Percentiles rank a stretch among this genome's conserved stretches.
Conservation (phyloP, 2,113 vertebrate genomes). For the Crocuta crocuta region DNA sequence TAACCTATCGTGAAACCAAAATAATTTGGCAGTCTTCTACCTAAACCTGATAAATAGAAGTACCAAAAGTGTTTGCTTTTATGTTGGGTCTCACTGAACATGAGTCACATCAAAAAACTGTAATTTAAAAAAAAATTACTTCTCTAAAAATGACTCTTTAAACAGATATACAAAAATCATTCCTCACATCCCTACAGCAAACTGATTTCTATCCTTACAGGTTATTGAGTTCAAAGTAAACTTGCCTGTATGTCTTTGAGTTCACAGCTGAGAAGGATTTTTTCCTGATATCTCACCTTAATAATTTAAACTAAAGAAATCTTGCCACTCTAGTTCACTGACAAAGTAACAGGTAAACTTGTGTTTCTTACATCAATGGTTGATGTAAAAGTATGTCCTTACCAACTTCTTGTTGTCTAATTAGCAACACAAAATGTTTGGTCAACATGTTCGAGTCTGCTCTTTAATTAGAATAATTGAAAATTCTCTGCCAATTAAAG, state of each 20-base stretch:
- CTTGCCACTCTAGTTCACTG: slow-evolving; percentile 50
- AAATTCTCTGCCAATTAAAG: slow-evolving; percentile 60
- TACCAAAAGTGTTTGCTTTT: slow-evolving; percentile 65
- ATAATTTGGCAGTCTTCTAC: slow-evolving; percentile 73
- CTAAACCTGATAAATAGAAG: slow-evolving; percentile 73
- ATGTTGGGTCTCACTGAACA: slow-evolving; percentile 48
- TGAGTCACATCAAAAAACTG: slow-evolving; percentile 31
- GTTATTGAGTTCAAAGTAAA: slow-evolving; percentile 27
- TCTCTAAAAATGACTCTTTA: slow-evolving; percentile 32
- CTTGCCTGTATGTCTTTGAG: background rate
- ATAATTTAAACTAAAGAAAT: slow-evolving; percentile 76
- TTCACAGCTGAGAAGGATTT: background rate
- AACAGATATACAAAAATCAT: background rate
- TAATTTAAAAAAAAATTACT: background rate
- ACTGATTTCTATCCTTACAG: background rate
- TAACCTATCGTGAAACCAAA: slow-evolving; percentile 76
- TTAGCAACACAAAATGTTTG: slow-evolving; percentile 74
- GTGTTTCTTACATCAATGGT: slow-evolving; percentile 61
- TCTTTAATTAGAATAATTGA: slow-evolving; percentile 71
- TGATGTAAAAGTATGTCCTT: slow-evolving; percentile 71
- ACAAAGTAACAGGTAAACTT: slow-evolving; percentile 68
- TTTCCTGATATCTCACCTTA: slow-evolving; percentile 37
- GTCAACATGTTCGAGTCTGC: slow-evolving; percentile 55
- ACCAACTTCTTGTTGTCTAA: slow-evolving; percentile 73
- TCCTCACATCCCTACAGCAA: background rate